Evolutionary conservation across 2,113 vertebrate species (phyloP).

Genomic region (Oncorhynchus gorbuscha): DNA sequence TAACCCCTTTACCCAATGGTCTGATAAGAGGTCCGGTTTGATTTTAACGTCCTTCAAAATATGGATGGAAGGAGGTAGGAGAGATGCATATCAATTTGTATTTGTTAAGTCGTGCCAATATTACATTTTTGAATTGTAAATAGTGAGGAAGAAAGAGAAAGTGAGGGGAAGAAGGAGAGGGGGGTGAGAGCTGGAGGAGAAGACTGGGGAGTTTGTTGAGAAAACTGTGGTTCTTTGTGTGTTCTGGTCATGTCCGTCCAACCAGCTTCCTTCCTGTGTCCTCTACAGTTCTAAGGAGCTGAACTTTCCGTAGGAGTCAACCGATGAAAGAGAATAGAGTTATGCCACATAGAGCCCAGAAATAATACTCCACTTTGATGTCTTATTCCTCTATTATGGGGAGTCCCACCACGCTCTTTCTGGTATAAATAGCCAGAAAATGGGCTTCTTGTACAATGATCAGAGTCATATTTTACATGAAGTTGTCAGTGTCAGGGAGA

Average conservation of each 20-base stretch:
- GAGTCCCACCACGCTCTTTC: no score
- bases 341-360: conserved; percentile 42
- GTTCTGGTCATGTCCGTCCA: conserved; percentile 36
- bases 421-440: conserved; percentile 16
- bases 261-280: conserved; percentile 59
- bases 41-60: not conserved
- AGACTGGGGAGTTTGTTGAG: conserved; percentile 50
- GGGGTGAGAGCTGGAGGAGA: conserved; percentile 25
- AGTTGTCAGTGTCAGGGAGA: conserved; percentile 34
- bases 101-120: conserved; percentile 34
- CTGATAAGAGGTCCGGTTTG: not conserved
- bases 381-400: no score
- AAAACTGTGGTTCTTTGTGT: conserved; percentile 61
- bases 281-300: conserved; percentile 36
- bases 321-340: conserved; percentile 47
- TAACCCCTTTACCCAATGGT: not conserved
- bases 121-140: conserved; percentile 48
- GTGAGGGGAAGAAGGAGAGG: conserved; percentile 25
- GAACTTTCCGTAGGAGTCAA: conserved; percentile 23
- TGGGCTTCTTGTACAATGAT: conserved; percentile 55
- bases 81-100: conserved; percentile 38
- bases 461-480: conserved; percentile 64
- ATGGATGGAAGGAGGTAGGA: not conserved
- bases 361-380: conserved; percentile 38
- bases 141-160: conserved; percentile 23